A percentile compares a stretch with the other conserved stretches of the same genome.
Conservation (phyloP, 2,888 invertebrate genomes). For the Pammene aurita region DNA sequence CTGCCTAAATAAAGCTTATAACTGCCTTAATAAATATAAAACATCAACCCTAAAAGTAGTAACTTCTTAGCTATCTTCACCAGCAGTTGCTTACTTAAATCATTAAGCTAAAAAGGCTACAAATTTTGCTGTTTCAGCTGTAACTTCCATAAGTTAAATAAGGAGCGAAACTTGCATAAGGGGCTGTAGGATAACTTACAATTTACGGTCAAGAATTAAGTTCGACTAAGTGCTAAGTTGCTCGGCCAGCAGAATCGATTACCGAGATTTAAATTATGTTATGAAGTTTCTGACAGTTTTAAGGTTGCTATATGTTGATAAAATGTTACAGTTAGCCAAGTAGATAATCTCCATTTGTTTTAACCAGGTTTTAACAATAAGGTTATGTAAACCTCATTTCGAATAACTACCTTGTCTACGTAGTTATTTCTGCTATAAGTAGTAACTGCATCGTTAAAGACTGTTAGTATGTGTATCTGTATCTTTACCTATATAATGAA, state of each 20-base stretch:
- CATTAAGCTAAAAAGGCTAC: slow-evolving; percentile 29
- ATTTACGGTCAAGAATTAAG: slow-evolving; percentile 71
- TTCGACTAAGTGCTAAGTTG: slow-evolving; percentile 70
- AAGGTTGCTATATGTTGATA: neutral
- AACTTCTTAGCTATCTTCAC: slow-evolving; percentile 4
- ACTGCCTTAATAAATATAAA: neutral
- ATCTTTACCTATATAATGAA: too few relatives aligned
- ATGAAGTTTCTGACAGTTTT: slow-evolving; percentile 2
- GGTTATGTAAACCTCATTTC: too few relatives aligned
- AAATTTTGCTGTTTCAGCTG: slow-evolving; percentile 27
- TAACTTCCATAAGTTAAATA: slow-evolving; percentile 59
- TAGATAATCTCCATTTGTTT: too few relatives aligned
- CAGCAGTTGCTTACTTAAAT: slow-evolving; percentile 19
- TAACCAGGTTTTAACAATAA: too few relatives aligned
- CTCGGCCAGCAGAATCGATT: slow-evolving; percentile 51
- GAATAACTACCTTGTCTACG: too few relatives aligned
- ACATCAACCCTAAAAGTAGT: slow-evolving; percentile 4
- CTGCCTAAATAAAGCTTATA: neutral
- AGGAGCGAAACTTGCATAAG: slow-evolving; percentile 66
- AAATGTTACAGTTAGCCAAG: neutral
- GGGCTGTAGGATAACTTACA: slow-evolving; percentile 65
- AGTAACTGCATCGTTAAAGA: too few relatives aligned
- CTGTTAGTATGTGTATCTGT: too few relatives aligned
- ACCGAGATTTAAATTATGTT: slow-evolving; percentile 43
- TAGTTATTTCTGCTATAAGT: too few relatives aligned